Evolutionary conservation across 2,888 invertebrate species (phyloP), one percentile per base, ranked within the genome.

Genomic region (Chromoteleia sp.): DNA sequence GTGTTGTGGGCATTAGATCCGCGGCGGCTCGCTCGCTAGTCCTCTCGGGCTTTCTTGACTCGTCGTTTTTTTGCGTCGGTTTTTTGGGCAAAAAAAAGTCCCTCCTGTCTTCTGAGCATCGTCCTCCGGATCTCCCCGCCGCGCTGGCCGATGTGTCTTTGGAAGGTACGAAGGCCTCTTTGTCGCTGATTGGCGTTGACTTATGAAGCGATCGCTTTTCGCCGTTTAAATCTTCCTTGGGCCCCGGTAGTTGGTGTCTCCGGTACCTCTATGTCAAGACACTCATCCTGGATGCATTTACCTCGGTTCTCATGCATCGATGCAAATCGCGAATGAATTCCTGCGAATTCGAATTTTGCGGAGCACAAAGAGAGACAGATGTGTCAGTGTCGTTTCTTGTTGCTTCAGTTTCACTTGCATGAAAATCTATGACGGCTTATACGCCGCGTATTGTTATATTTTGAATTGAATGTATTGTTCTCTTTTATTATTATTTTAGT

Each of bases 141-240:
- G 59, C 50, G 7, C 41, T 59, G 39, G 56, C 54, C 67, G 67
- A 71, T 73, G 75, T 75, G 74, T 78, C 78, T 68, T 59, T 76
- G 43, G 52, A 74, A 75, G 75, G 65, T 65, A 73, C 71, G 74
- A 59, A 75, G 67, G 78, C 33, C 58, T 73, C 75, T 73, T 81
- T 68, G 78, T 70, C 65, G 78, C 83, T 87, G 88, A 88, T 89
- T 87, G 87, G 86, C 87, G 85, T 88, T 88, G 87, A 88, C 87
- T 88, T 88, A 89, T 87, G 86, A 88, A 88, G 85, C 88, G 86
- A 88, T 88, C 86, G 84, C 82, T 83, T 86, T 85, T 84, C 85
- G 84, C 78, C 63, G 67, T 78, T 83, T 83, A 78, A 83, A 83
- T 83, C 82, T 78, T 79, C 67, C 75, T 43, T 41, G 67, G 74